Base-by-base conservation (phyloP, 2,888 invertebrate genomes). In the Ganaspis brasiliensis region DNA sequence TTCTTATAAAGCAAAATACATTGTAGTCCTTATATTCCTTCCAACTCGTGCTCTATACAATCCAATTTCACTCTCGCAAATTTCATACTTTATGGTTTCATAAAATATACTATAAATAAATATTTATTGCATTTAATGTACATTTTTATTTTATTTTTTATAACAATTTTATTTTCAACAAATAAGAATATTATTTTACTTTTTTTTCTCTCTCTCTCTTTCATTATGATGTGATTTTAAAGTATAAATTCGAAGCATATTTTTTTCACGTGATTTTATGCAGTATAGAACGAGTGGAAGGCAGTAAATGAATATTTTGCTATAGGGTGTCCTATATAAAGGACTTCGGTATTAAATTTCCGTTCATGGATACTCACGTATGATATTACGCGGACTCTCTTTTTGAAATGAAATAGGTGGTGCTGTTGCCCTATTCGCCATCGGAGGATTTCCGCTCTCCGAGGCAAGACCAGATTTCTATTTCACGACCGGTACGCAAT, bases 321-420 rank as follows among this genome's bases (percentile, higher is more conserved):
- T 31, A 6, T 2, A 5, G 40, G 35, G 61, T 35, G 61, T 55
- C 70, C 73, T 19, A 63, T 70, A 74, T 40, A 73, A 67, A 55
- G 75, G 56, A 70, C 49, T 84, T 83, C 81, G 76, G 84, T 85
- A 81, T 86, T 84, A 78, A 84, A 82, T 88, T 88, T 86, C 88
- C 82, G 85, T 83, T 84, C 83, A 82, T 83, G 84, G 84, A 83
- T 85, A 85, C 83, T 79, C 79, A 73, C 81, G 84, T 87, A 86
- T 87, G 86, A 86, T 84, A 85, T 87, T 87, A 88, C 85, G 80
- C 75, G 52, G 56, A 67, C 67, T 79, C 75, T 83, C 81, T 81
- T 80, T 82, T 72, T 76, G 70, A 74, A 45, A 63, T 67, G 79
- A 72, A 80, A 77, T 77, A 67, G 74, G 71, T 72, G 74, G 73